Conservation (phyloP, 1,140 invertebrate species). For the Pygmarrhopalites habei region DNA sequence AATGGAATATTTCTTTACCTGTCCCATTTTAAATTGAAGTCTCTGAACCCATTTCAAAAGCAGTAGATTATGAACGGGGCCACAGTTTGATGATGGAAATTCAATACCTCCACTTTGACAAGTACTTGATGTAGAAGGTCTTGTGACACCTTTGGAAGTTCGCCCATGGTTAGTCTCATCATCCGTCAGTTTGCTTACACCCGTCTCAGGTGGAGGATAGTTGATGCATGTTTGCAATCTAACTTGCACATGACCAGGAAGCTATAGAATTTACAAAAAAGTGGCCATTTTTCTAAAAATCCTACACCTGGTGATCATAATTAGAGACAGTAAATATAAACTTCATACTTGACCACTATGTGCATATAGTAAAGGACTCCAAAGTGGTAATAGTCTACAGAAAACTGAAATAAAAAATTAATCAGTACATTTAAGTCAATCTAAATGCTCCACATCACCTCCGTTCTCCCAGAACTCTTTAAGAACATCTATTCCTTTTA, state of each 20-base stretch:
- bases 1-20: too few species aligned
- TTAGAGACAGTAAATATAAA: too few species aligned
- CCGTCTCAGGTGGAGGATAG: conserved; percentile 52
- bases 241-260: conserved; percentile 81
- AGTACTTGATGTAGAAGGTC: neutral
- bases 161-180: neutral
- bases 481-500: too few species aligned
- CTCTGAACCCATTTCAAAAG: conserved; percentile 82
- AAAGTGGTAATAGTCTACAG: conserved; percentile 72
- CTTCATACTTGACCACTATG: conserved; percentile 74
- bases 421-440: too few species aligned
- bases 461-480: too few species aligned
- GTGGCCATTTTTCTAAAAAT: too few species aligned
- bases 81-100: conserved; percentile 31
- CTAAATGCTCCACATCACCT: too few species aligned
- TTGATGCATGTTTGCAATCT: conserved; percentile 83
- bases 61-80: conserved; percentile 36
- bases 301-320: too few species aligned
- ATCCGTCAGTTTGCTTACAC: neutral
- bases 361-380: conserved; percentile 85
- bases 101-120: conserved; percentile 24
- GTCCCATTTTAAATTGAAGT: conserved; percentile 95
- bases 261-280: too few species aligned
- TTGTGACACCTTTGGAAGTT: neutral
- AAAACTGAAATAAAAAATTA: too few species aligned